Conservation (phyloP, 2,113 vertebrate genomes). For the Podiceps cristatus region DNA sequence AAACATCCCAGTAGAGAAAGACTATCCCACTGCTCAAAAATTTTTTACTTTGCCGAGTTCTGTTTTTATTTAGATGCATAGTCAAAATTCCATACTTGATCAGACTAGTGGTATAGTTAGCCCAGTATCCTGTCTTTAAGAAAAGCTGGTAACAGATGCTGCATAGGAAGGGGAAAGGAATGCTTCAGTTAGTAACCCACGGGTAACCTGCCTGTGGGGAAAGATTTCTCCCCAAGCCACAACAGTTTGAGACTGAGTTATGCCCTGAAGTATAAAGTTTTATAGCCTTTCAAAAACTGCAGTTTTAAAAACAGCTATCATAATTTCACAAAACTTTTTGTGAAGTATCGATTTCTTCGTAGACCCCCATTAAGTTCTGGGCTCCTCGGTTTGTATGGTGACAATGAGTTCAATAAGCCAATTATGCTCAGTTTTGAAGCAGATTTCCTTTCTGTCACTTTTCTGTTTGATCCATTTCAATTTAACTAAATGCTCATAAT, state of each 20-base stretch:
- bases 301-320: neutral
- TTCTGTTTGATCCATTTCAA: neutral
- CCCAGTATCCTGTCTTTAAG: neutral
- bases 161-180: neutral
- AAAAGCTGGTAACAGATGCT: neutral
- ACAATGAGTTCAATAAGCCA: neutral
- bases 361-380: neutral
- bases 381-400: neutral
- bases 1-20: neutral
- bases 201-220: neutral
- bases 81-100: neutral
- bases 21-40: neutral
- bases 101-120: neutral
- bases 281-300: neutral
- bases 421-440: neutral
- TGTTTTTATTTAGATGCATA: neutral
- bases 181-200: neutral
- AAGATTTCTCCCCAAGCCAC: neutral
- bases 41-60: neutral
- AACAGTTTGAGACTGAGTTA: neutral
- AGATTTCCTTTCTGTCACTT: neutral
- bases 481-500: neutral
- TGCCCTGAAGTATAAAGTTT: neutral
- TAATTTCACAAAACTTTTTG: neutral
- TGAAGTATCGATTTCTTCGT: neutral